Evolutionary conservation across 2,888 invertebrate species (phyloP), one percentile per base, ranked within the genome.

Genomic region (Ceraclea dissimilis): DNA sequence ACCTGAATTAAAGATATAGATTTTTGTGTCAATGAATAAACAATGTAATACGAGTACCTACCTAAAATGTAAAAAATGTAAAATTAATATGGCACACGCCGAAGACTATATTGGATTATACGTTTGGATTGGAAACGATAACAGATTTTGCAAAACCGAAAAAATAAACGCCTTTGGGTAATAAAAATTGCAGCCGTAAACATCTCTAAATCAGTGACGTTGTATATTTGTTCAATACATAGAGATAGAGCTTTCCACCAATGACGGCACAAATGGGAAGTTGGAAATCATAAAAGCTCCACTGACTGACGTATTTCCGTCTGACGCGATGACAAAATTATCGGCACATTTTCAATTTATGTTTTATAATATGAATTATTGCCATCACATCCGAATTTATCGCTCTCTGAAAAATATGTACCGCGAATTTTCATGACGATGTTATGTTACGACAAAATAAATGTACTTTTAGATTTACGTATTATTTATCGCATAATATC

Each of bases 251-350:
- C 57, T 60, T 57, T 55, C 57, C 60, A 52, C 19, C 31, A 46
- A 56, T 48, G 55, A 49, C 26, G 46, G n/a, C n/a, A n/a, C 46
- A 33, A 44, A 54, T 53, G 51, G 60, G 60, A 57, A 56, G 57
- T 48, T 33, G 48, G 26, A 20, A n/a, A 47, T 48, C 51, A 57
- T 57, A 54, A 57, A 54, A 51, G 51, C 44, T 22, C 39, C 39
- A 20, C 51, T 51, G 59, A 54, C 31, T 59, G 61, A 61, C 61
- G 61, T 59, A 55, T 52, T 59, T 61, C 61, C 61, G 59, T 26
- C 51, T 57, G 61, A 57, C 54, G 59, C 59, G 51, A 57, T 57
- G 50, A 59, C 57, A 55, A 59, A 61, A 59, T 61, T 61, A 61
- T 59, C 55, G 57, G 50, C 59, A 55, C 58, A 55, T 61, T 61